Evolutionary conservation across 2,797 vertebrate species (phyloP), one percentile per base, ranked within the genome.

Genomic region (Caiman crocodilus): DNA sequence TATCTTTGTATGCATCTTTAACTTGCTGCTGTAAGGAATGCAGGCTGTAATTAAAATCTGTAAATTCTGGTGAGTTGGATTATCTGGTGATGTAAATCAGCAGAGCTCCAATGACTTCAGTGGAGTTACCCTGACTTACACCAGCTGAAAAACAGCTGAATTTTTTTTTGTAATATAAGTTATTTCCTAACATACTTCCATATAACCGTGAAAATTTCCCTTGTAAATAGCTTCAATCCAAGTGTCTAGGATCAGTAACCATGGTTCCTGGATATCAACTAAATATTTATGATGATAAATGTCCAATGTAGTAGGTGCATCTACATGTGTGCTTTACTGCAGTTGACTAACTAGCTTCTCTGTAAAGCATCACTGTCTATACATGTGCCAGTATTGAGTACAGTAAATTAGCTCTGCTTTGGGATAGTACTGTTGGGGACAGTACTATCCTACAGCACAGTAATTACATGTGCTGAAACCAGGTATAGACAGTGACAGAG

Each of bases 221-320:
- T 9, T 42, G 57, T 84, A 61, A 88, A 64, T 2, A 85, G 35
- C 61, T 79, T 55, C 42, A 75, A 77, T 77, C n/a, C 18, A 28
- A 58, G 60, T 25, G 79, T 30, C 93, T 14, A 84, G 81, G 84
- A 93, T 79, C 57, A 93, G 74, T 28, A 80, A 93, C 26, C 57
- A 88, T 14, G 6, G 25, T 17, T 91, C 32, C 83, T 71, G 57
- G 83, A 20, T 84, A 21, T 35, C 61, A 73, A 56, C 67, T n/a
- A 64, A 63, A 65, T 81, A 79, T 95, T 50, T 75, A 86, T 21
- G 23, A 88, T 50, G 79, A 94, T 55, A 59, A 5, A 16, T 25
- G 92, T 94, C 89, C 88, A 94, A 26, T 0, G 5, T 0, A 85
- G 42, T 50, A 50, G 42, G 42, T 50, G 10, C 42, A 50, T 50